Base-by-base conservation (phyloP, 2,113 vertebrate species). In the Butastur rufipennis region DNA sequence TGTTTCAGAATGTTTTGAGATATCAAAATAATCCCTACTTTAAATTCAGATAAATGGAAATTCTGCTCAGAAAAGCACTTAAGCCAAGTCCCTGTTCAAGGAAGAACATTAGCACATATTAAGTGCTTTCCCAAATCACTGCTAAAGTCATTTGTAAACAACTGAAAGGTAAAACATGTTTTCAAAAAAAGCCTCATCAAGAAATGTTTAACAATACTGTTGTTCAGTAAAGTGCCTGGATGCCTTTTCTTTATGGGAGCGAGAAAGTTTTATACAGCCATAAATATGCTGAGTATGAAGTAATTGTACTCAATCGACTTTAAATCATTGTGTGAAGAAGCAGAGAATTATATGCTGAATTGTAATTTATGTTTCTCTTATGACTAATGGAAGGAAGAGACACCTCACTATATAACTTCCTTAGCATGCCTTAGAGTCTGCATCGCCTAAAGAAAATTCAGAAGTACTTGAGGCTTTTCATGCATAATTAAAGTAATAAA, bases 321-420 rank as follows among this genome's bases (percentile, higher is more conserved):
- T 82, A 96, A 92, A 92, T 89, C 58, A 87, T 53, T 72, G 68
- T 65, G 61, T 80, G 87, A 95, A 88, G 61, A 71, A 78, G 70
- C 56, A 88, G 66, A 75, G 84, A 79, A 75, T 90, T 79, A 88
- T 79, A 42, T 80, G 80, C 88, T 90, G 71, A 94, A 50, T 95
- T 83, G 50, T 92, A 67, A 92, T 88, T 70, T 84, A 74, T 79
- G 53, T 81, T 96, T 95, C 83, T 91, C 45, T 75, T 85, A 85
- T 45, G 78, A 91, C 77, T 97, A 95, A 95, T 97, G 91, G 88
- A 91, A 93, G 82, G 50, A 90, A 70, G 83, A 94, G 61, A 65
- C 48, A 34, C 52, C 43, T 95, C 53, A 45, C 77, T 79, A 8
- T 43, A 26, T 63, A 87, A 70, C 52, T 70, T 96, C 81, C 56